Percentiles rank a stretch among this genome's conserved stretches.
phyloP scores from a whole-genome alignment of 1,140 invertebrate genomes.

The Globodera ellingtonae region DNA sequence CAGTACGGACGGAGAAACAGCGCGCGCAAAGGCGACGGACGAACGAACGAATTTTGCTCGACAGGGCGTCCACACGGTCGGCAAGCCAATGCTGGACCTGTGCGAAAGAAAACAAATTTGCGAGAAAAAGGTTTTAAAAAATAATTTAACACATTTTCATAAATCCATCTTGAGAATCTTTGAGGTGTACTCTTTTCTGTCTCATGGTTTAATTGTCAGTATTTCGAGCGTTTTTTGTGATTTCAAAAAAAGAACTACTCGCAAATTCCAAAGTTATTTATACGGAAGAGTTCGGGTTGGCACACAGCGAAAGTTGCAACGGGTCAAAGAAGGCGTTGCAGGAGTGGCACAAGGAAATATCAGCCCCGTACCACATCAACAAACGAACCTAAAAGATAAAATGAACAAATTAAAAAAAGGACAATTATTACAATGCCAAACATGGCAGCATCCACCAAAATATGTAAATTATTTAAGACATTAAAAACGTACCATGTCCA shows the following conservation, averaged over 20 bases:
- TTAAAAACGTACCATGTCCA: conserved; percentile 34
- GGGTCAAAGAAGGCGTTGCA: conserved; percentile 22
- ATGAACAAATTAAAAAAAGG: background rate
- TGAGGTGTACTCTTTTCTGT: too few relatives aligned
- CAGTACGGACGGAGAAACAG: conserved; percentile 1
- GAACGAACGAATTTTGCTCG: conserved; percentile 4
- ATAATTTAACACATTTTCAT: too few relatives aligned
- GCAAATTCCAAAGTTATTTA: too few relatives aligned
- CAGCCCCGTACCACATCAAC: conserved; percentile 44
- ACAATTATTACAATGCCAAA: background rate
- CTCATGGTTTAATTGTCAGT: too few relatives aligned
- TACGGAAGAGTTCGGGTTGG: conserved; percentile 15
- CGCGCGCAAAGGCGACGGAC: conserved; percentile 18
- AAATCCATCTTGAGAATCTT: too few relatives aligned
- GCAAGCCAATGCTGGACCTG: conserved; percentile 28
- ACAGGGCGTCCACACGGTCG: conserved; percentile 30
- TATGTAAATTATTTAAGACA: background rate
- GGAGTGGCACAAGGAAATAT: conserved; percentile 30
- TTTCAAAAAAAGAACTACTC: too few relatives aligned
- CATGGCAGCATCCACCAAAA: background rate
- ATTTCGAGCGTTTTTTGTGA: too few relatives aligned
- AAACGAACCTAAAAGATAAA: conserved; percentile 32
- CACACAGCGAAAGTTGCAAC: conserved; percentile 23
- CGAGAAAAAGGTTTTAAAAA: too few relatives aligned
- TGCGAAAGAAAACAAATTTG: background rate